A percentile compares a stretch with the other conserved stretches of the same genome.
phyloP scores from a whole-genome alignment of 2,113 vertebrate species.

The Pelecanus crispus region DNA sequence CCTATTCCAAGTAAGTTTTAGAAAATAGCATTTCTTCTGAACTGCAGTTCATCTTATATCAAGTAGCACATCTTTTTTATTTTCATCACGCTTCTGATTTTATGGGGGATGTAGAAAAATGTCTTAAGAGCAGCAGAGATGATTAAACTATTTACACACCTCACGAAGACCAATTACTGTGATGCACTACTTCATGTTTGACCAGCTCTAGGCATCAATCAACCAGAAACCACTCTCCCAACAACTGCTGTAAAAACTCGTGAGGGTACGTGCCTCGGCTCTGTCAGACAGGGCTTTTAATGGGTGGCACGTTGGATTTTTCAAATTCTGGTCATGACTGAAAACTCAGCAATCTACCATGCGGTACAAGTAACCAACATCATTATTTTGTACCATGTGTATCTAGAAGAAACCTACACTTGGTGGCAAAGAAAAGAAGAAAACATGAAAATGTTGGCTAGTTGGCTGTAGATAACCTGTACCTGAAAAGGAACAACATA shows the following conservation, averaged over 20 bases:
- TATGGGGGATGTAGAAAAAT: neutral
- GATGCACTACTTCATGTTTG: neutral
- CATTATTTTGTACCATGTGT: neutral
- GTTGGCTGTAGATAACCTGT: neutral
- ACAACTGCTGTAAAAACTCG: neutral
- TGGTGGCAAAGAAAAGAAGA: neutral
- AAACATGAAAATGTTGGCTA: neutral
- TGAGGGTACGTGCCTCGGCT: neutral
- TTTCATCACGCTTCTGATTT: neutral
- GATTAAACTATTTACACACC: neutral
- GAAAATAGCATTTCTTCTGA: neutral
- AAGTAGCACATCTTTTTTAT: neutral
- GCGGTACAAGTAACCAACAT: neutral
- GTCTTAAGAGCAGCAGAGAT: neutral
- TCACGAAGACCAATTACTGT: neutral
- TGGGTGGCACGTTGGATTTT: neutral
- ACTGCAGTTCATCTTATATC: neutral
- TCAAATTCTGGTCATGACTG: neutral
- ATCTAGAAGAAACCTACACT: neutral
- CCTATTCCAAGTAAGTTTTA: neutral
- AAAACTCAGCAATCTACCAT: neutral
- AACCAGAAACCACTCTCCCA: neutral
- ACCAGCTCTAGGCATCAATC: neutral
- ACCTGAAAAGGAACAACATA: neutral
- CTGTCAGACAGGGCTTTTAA: neutral